phyloP scores from a whole-genome alignment of 37 sponge, comb jelly and placozoan genomes.

The Tethya wilhelma region DNA sequence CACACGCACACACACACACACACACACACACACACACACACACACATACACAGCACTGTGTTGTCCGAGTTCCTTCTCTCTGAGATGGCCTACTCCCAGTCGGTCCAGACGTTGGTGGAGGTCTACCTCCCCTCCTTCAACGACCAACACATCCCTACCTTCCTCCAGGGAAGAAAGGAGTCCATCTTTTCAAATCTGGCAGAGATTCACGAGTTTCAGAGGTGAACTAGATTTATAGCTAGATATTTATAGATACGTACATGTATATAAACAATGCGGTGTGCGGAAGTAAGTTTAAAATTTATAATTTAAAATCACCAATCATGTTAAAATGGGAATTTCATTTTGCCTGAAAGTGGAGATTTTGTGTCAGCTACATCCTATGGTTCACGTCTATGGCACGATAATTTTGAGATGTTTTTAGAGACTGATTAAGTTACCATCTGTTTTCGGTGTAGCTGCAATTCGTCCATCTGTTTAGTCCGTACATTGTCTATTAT shows the following conservation, averaged over 20 bases:
- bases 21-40: conserved; percentile 21
- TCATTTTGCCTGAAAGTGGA: neutral
- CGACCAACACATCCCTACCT: conserved; percentile 45
- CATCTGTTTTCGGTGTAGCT: too few relatives aligned
- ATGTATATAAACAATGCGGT: too few relatives aligned
- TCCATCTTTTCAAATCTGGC: conserved; percentile 48
- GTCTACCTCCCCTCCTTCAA: conserved; percentile 31
- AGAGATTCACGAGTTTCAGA: conserved; percentile 54
- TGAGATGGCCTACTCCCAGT: conserved; percentile 42
- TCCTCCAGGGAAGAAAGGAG: conserved; percentile 35
- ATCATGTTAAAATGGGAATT: too few relatives aligned
- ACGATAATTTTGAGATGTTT: too few relatives aligned
- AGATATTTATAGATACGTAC: neutral
- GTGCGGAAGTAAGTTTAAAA: too few relatives aligned
- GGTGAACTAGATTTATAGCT: conserved; percentile 26
- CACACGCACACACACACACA: conserved; percentile 25
- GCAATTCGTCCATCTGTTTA: too few relatives aligned
- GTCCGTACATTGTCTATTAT: neutral
- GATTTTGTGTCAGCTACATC: neutral
- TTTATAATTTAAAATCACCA: too few relatives aligned
- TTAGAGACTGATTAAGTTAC: too few relatives aligned
- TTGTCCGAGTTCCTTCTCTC: conserved; percentile 26
- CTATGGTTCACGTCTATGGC: too few relatives aligned
- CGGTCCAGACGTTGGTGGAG: conserved; percentile 34
- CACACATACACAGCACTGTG: too few relatives aligned